Evolutionary conservation across 1,140 invertebrate species (phyloP).

Genomic region (Halictus rubicundus): DNA sequence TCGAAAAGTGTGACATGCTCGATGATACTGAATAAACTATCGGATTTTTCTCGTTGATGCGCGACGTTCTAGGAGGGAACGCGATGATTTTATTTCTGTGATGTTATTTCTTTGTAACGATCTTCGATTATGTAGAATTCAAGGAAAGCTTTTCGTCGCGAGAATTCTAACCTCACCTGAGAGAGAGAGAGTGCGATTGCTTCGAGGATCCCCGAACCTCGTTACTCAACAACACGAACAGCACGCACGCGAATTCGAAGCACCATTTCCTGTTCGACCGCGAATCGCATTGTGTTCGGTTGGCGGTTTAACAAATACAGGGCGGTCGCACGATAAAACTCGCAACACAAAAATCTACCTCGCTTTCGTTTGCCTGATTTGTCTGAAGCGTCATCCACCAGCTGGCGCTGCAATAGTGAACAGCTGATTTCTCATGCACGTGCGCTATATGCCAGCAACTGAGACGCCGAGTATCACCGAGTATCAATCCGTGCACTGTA

Average conservation of each 20-base stretch:
- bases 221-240: not conserved
- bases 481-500: not conserved
- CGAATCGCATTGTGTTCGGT: constrained; percentile 35
- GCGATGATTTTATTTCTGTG: not conserved
- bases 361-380: constrained; percentile 13
- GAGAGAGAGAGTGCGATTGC: constrained; percentile 1
- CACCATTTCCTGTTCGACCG: not conserved
- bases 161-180: constrained; percentile 59
- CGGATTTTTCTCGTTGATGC: not conserved
- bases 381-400: constrained; percentile 9
- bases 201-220: not conserved
- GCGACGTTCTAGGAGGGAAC: not conserved
- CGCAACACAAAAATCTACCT: constrained; percentile 18
- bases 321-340: constrained; percentile 22
- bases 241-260: constrained; percentile 9
- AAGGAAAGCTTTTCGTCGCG: constrained; percentile 10
- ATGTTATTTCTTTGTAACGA: constrained; percentile 7
- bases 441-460: constrained; percentile 37
- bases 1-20: not conserved
- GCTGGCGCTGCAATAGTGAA: constrained; percentile 31
- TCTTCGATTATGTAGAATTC: not conserved
- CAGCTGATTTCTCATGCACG: constrained; percentile 61
- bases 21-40: not conserved
- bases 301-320: constrained; percentile 10
- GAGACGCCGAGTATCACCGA: not conserved